Conservation (phyloP, 2,888 invertebrate species). For the Morinoia aosen region DNA sequence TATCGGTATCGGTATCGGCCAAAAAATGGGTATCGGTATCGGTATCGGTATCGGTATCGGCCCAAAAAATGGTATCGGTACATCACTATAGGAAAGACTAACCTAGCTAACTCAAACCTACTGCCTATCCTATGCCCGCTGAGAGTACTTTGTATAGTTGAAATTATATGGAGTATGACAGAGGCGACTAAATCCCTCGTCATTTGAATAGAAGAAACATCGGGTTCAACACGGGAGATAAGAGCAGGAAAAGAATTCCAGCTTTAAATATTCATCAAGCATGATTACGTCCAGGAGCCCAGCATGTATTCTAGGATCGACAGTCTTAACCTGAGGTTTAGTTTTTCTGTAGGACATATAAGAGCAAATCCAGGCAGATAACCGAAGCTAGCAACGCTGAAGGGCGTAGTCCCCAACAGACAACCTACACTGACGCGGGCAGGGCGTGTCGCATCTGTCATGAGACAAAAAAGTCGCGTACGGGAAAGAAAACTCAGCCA, state of each 20-base stretch:
- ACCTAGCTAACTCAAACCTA: too few species aligned
- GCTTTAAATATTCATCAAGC: not conserved
- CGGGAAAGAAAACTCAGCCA: not conserved
- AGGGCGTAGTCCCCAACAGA: constrained; percentile 17
- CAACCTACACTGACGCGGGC: constrained; percentile 17
- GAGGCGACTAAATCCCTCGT: not conserved
- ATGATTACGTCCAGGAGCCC: not conserved
- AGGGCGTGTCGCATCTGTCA: constrained; percentile 4
- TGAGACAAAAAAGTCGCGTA: not conserved
- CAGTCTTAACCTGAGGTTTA: not conserved
- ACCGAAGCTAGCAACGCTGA: constrained; percentile 3
- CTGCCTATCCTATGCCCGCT: too few species aligned
- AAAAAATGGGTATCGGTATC: too few species aligned
- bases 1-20: too few species aligned
- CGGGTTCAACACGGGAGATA: not conserved
- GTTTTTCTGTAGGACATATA: not conserved
- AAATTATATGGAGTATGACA: not conserved
- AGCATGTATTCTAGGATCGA: not conserved
- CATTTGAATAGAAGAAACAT: not conserved
- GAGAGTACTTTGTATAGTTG: not conserved
- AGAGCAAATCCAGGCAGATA: constrained; percentile 17
- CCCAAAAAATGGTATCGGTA: too few species aligned
- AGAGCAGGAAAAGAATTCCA: not conserved
- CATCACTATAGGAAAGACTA: too few species aligned
- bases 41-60: too few species aligned